A percentile compares a stretch with the other conserved stretches of the same genome.
Evolutionary conservation across 2,113 vertebrate genomes (phyloP).

Genomic region (Lepidothrix coronata): DNA sequence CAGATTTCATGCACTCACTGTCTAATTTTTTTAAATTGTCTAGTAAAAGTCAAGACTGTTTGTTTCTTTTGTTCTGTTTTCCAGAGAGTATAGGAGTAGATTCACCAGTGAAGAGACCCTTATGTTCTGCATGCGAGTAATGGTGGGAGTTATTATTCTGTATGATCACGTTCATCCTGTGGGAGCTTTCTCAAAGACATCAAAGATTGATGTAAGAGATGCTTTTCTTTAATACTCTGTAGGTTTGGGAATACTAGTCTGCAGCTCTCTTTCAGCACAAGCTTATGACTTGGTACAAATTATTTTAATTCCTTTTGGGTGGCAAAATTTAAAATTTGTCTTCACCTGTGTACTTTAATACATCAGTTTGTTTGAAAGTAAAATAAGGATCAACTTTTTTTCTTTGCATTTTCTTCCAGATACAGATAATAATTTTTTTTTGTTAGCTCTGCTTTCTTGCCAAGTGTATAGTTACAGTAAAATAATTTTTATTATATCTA

Average conservation of each 20-base stretch:
- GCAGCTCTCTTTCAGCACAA: neutral
- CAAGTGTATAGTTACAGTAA: neutral
- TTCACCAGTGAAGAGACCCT: slow-evolving; percentile 95
- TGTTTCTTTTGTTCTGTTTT: slow-evolving; percentile 11
- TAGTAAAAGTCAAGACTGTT: neutral
- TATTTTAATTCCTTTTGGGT: neutral
- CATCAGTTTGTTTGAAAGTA: neutral
- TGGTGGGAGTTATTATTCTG: slow-evolving; percentile 98
- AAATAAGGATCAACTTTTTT: neutral
- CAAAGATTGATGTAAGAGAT: slow-evolving; percentile 93
- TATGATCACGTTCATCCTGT: slow-evolving; percentile 97
- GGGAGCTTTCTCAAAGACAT: slow-evolving; percentile 96
- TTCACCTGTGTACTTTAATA: neutral
- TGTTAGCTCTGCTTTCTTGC: neutral
- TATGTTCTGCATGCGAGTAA: slow-evolving; percentile 97
- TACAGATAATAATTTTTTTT: neutral
- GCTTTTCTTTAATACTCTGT: neutral
- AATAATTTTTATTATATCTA: neutral
- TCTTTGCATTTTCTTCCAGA: neutral
- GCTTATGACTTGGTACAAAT: neutral
- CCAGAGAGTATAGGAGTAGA: slow-evolving; percentile 91
- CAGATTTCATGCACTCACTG: accelerated
- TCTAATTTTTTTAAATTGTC: neutral
- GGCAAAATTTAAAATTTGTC: neutral
- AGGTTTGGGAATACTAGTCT: neutral